Percentiles rank a stretch among this genome's conserved stretches.
Evolutionary conservation across 1,140 invertebrate species (phyloP).

Genomic region (Orchesella cincta): DNA sequence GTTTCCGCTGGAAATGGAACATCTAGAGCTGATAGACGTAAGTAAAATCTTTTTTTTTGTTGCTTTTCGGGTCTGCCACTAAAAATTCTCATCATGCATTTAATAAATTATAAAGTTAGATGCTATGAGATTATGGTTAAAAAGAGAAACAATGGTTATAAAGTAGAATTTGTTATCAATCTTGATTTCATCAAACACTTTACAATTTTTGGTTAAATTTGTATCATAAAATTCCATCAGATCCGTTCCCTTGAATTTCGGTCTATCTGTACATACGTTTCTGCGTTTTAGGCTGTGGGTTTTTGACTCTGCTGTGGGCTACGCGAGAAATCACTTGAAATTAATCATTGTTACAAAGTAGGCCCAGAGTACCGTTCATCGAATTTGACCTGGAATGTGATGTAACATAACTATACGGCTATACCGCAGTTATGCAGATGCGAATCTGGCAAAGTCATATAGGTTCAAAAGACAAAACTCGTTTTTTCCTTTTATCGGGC

Average conservation of each 20-base stretch:
- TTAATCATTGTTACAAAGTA: neutral
- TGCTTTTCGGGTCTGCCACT: neutral
- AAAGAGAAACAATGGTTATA: neutral
- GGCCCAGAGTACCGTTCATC: slow-evolving; percentile 42
- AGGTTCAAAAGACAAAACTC: slow-evolving; percentile 35
- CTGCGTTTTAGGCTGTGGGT: too few species aligned
- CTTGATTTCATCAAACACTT: neutral
- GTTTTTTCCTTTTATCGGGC: slow-evolving; percentile 28
- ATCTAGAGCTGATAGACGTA: slow-evolving; percentile 49
- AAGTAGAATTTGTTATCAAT: neutral
- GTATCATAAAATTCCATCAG: neutral
- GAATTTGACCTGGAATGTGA: slow-evolving; percentile 50
- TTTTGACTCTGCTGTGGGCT: too few species aligned
- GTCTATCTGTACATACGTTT: neutral
- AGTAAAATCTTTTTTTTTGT: slow-evolving; percentile 18
- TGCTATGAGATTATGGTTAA: neutral
- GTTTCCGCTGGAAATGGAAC: slow-evolving; percentile 44
- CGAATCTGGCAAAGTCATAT: slow-evolving; percentile 9
- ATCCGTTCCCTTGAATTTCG: neutral
- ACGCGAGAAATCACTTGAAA: neutral
- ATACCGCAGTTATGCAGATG: slow-evolving; percentile 20
- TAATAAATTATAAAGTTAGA: neutral
- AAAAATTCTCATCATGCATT: neutral
- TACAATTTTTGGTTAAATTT: neutral
- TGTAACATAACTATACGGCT: slow-evolving; percentile 43